These are phyloP conservation scores for Dicycla oo DNA, from an alignment of 2,888 invertebrate genomes.

Conservation along the genomic window DNA sequence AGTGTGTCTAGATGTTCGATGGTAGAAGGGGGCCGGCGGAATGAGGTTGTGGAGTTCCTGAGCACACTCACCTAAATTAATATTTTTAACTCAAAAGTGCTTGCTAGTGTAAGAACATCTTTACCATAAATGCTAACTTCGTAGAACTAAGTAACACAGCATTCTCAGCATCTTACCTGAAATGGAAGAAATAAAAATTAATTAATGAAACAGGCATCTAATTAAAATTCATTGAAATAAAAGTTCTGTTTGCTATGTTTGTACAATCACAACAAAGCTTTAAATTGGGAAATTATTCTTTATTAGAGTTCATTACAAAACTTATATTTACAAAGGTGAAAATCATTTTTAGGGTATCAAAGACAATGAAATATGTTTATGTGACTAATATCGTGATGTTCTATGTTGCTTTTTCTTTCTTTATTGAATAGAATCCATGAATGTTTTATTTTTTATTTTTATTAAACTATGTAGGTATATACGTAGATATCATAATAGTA, in stretches of 20 bases:
- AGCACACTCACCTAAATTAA: too few species aligned
- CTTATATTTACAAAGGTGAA: neutral
- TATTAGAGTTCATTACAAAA: slow-evolving; percentile 2
- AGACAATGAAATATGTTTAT: neutral
- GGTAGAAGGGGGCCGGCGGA: too few species aligned
- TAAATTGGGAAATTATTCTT: slow-evolving; percentile 4
- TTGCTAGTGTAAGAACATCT: neutral
- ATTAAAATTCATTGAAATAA: slow-evolving; percentile 8
- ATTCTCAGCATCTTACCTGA: slow-evolving; percentile 47
- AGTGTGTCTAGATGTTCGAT: too few species aligned
- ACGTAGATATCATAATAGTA: too few species aligned
- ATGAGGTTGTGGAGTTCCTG: too few species aligned
- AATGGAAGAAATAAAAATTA: slow-evolving; percentile 32
- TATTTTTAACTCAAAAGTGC: neutral
- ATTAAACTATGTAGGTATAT: too few species aligned
- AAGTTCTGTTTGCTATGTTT: neutral
- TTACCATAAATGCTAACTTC: slow-evolving; percentile 20
- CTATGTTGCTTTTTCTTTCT: too few species aligned
- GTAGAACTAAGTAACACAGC: neutral
- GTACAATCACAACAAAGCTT: slow-evolving; percentile 10
- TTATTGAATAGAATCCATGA: too few species aligned
- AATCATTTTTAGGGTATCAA: neutral
- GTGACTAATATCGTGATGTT: neutral
- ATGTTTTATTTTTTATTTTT: too few species aligned
- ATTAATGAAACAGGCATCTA: slow-evolving; percentile 10